These are phyloP conservation scores for Orchestia grillus DNA, from an alignment of 1,140 invertebrate genomes.

Conservation along the genomic window DNA sequence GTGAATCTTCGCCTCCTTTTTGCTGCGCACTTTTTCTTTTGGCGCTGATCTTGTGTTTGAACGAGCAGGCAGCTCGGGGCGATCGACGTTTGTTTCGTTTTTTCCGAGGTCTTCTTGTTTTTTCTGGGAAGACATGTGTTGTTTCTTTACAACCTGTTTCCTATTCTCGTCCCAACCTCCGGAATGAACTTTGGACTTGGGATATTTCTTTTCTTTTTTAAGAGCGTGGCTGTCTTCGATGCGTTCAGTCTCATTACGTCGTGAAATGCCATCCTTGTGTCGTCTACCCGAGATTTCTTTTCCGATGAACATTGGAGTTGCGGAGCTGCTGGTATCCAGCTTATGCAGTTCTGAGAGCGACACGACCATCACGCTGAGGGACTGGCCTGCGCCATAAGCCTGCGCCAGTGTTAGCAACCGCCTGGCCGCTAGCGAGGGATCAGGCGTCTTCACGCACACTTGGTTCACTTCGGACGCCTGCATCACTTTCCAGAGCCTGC, in stretches of 20 bases:
- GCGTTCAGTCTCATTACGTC: neutral
- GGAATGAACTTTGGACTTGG: neutral
- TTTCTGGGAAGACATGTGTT: neutral
- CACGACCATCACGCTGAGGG: conserved; percentile 49
- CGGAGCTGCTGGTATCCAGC: neutral
- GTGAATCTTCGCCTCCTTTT: neutral
- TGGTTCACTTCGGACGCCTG: conserved; percentile 34
- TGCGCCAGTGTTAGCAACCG: conserved; percentile 8
- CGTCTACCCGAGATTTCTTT: neutral
- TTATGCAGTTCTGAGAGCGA: neutral
- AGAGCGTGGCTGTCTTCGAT: neutral
- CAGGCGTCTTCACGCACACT: neutral
- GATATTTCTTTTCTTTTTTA: neutral
- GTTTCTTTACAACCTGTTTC: neutral
- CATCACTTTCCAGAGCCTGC: conserved; percentile 5
- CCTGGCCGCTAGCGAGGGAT: conserved; percentile 2
- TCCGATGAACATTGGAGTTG: neutral
- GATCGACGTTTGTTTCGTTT: neutral
- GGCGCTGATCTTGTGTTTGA: neutral
- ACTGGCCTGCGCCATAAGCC: neutral
- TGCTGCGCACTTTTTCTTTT: neutral
- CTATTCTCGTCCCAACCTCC: neutral
- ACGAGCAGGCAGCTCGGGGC: neutral
- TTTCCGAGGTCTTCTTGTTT: neutral
- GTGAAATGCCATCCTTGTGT: neutral